A percentile compares a stretch with the other conserved stretches of the same genome.
These are phyloP conservation scores for Keiferia lycopersicella DNA, from an alignment of 2,888 invertebrate genomes.

Conservation along the genomic window DNA sequence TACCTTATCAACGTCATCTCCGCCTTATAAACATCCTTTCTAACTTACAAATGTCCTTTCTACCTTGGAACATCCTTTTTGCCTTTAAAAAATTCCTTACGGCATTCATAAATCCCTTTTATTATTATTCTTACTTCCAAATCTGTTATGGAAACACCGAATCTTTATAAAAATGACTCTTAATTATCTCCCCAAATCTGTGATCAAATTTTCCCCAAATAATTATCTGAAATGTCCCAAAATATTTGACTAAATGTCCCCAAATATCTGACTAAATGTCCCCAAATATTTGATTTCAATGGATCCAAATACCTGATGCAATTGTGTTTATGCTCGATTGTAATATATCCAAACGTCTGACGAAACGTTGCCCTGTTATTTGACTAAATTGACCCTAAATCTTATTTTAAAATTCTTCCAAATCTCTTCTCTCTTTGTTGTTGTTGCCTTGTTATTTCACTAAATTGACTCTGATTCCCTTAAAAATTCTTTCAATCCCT, in stretches of 20 bases:
- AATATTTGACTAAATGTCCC: background rate
- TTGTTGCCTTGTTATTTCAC: too few relatives aligned
- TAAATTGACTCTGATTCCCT: background rate
- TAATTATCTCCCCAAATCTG: background rate
- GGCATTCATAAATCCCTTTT: background rate
- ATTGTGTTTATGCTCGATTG: background rate
- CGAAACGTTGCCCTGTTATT: background rate
- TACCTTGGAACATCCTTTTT: too few relatives aligned
- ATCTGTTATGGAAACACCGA: too few relatives aligned
- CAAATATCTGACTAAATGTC: background rate
- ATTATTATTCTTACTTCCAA: background rate
- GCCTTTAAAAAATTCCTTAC: too few relatives aligned
- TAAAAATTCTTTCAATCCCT: too few relatives aligned
- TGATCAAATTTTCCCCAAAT: background rate
- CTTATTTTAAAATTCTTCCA: background rate
- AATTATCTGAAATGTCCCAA: background rate
- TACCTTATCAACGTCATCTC: too few relatives aligned
- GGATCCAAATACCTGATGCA: background rate
- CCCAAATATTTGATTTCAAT: background rate
- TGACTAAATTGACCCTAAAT: background rate
- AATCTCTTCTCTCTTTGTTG: too few relatives aligned
- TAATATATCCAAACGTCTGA: background rate
- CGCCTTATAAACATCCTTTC: background rate
- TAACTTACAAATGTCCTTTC: too few relatives aligned
- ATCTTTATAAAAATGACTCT: background rate